A percentile compares a stretch with the other conserved stretches of the same genome.
phyloP scores from a whole-genome alignment of 2,888 invertebrate species.

The Heliconius sara region DNA sequence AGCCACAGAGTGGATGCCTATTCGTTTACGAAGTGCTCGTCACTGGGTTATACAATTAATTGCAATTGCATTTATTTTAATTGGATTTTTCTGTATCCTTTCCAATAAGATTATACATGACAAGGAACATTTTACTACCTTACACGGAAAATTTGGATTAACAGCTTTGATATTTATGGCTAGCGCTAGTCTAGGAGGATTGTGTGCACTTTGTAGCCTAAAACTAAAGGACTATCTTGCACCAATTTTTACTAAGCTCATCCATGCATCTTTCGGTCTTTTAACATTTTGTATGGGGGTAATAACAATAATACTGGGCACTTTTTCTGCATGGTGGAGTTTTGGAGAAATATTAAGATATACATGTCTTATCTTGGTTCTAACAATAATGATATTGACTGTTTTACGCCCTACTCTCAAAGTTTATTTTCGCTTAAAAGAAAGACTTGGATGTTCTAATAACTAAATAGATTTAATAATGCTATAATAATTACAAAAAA shows the following conservation, averaged over 20 bases:
- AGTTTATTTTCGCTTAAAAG: conserved; percentile 76
- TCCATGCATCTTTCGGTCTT: conserved; percentile 74
- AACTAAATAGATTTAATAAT: conserved; percentile 56
- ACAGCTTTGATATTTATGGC: conserved; percentile 70
- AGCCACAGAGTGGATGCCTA: conserved; percentile 82
- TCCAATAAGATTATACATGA: conserved; percentile 70
- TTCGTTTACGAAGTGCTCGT: conserved; percentile 74
- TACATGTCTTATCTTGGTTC: conserved; percentile 63
- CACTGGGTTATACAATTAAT: conserved; percentile 78
- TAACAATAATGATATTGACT: conserved; percentile 70
- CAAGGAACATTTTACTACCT: conserved; percentile 67
- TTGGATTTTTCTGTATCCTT: conserved; percentile 74
- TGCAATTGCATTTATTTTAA: conserved; percentile 60
- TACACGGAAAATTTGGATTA: conserved; percentile 78
- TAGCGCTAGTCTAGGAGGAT: conserved; percentile 73
- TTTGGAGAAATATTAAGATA: conserved; percentile 72
- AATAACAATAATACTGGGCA: conserved; percentile 70
- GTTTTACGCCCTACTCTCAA: conserved; percentile 74
- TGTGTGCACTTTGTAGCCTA: conserved; percentile 75
- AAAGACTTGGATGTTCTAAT: conserved; percentile 68
- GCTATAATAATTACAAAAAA: neutral
- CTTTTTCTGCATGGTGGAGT: conserved; percentile 74
- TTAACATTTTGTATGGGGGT: conserved; percentile 73
- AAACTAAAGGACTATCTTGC: conserved; percentile 75
- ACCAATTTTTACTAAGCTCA: conserved; percentile 75